Conservation (phyloP, 2,888 invertebrate species). For the Hirudinaria manillensis region DNA sequence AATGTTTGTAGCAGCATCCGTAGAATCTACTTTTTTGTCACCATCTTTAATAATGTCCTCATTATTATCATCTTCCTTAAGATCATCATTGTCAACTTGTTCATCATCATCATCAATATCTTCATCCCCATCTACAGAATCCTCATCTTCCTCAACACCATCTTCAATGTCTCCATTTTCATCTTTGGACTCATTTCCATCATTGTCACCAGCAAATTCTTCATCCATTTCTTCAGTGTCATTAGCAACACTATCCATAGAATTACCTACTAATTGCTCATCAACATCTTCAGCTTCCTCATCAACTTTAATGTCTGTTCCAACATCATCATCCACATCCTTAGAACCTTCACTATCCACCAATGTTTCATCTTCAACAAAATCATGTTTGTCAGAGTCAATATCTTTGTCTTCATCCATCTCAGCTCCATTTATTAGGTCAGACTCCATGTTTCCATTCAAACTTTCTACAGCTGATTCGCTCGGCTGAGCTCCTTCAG, state of each 20-base stretch:
- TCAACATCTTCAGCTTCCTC: background rate
- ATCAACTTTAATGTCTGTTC: background rate
- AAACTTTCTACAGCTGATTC: background rate
- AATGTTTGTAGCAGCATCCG: background rate
- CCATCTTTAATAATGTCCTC: conserved; percentile 1
- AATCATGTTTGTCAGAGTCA: background rate
- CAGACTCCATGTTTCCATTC: background rate
- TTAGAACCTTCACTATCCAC: background rate
- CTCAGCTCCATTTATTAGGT: background rate
- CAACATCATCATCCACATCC: background rate
- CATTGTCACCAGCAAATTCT: background rate
- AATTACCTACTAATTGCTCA: background rate
- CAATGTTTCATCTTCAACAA: background rate
- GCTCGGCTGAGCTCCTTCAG: too few species aligned
- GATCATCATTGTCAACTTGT: background rate
- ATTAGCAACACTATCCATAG: background rate
- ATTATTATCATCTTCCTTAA: background rate
- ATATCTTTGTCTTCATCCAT: background rate
- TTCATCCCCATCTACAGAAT: background rate
- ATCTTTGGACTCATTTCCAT: background rate
- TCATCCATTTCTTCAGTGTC: background rate
- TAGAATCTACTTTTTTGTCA: background rate
- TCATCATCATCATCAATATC: background rate
- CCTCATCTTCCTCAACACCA: background rate
- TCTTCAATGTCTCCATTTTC: background rate